Evolutionary conservation across 2,888 invertebrate species (phyloP).

Genomic region (Leucoptera coffeella): DNA sequence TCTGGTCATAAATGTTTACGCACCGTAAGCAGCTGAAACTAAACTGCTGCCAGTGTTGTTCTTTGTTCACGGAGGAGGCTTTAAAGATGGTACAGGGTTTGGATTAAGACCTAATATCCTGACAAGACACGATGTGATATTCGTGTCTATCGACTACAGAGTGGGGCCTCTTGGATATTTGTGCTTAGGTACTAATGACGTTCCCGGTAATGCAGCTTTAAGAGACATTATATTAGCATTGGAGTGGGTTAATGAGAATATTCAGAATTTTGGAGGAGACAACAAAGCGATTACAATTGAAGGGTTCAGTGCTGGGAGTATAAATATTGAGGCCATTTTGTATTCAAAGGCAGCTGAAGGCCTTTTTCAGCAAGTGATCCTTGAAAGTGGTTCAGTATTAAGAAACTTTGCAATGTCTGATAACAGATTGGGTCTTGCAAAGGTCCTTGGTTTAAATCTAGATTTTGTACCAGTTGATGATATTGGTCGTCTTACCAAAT

Average conservation of each 20-base stretch:
- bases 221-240: slow-evolving; percentile 1
- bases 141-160: slow-evolving; percentile 3
- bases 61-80: slow-evolving; percentile 3
- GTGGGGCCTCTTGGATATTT: slow-evolving; percentile 1
- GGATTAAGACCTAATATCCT: neutral
- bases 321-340: neutral
- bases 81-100: slow-evolving; percentile 1
- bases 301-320: slow-evolving; percentile 1
- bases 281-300: slow-evolving; percentile 2
- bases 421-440: slow-evolving; percentile 1
- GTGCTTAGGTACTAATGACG: slow-evolving; percentile 2
- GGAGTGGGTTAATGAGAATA: slow-evolving; percentile 11
- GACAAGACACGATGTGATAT: slow-evolving; percentile 1
- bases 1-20: slow-evolving; percentile 2
- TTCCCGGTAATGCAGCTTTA: slow-evolving; percentile 2
- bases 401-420: neutral
- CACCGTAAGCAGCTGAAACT: neutral
- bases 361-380: slow-evolving; percentile 1
- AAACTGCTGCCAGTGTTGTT: neutral
- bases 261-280: slow-evolving; percentile 14
- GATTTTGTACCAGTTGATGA: neutral
- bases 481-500: too few species aligned
- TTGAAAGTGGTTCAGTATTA: slow-evolving; percentile 2
- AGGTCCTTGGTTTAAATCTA: neutral
- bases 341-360: slow-evolving; percentile 1